Conservation (phyloP, 2,797 vertebrate species). For the Chelonia mydas region DNA sequence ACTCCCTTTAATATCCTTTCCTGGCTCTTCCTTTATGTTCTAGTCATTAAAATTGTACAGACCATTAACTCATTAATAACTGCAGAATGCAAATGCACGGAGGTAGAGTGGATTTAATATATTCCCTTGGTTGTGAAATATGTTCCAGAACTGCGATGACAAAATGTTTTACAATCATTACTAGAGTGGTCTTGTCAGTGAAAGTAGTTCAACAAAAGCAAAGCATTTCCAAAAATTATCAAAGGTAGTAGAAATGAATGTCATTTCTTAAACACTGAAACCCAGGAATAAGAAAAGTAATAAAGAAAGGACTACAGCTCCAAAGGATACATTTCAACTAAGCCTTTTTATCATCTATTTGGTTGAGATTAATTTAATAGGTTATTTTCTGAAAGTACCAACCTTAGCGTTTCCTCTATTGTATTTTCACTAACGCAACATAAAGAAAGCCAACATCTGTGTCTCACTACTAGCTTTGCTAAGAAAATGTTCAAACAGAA, state of each 20-base stretch:
- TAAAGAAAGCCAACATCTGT: not conserved
- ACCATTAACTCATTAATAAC: slow-evolving; percentile 73
- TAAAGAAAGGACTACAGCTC: not conserved
- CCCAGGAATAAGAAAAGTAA: not conserved
- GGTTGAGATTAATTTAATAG: not conserved
- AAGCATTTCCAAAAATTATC: not conserved
- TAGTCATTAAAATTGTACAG: slow-evolving; percentile 66
- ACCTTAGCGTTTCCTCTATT: not conserved
- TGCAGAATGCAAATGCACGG: not conserved
- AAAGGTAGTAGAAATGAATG: not conserved
- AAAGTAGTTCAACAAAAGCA: not conserved
- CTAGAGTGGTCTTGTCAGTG: not conserved
- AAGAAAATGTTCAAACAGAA: not conserved
- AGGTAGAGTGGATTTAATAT: not conserved
- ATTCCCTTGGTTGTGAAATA: not conserved
- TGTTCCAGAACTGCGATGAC: not conserved
- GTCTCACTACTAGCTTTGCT: accelerated
- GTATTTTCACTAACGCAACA: not conserved
- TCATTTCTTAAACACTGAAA: not conserved
- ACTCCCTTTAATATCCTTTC: not conserved
- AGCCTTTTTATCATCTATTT: not conserved
- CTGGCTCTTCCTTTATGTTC: slow-evolving; percentile 44
- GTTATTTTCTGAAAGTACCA: not conserved
- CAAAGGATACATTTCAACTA: accelerated
- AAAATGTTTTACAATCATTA: not conserved